phyloP scores from a whole-genome alignment of 2,797 vertebrate species.

The Anniella stebbinsi region DNA sequence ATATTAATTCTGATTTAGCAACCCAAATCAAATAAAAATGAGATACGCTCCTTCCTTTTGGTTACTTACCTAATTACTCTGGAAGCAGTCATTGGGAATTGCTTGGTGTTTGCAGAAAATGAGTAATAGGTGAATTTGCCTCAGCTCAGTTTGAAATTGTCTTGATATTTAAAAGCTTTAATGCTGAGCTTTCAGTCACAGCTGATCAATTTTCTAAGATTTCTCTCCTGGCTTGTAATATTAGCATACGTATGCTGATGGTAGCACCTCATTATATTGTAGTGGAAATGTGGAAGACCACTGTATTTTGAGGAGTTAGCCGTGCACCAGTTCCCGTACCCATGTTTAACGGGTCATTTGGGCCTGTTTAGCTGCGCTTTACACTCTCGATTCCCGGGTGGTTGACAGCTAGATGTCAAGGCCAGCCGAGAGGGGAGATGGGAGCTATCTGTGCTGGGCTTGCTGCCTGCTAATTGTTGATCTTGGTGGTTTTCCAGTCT shows the following conservation, averaged over 20 bases:
- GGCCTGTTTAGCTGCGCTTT: too few relatives aligned
- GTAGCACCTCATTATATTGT: neutral
- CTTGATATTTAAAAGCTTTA: neutral
- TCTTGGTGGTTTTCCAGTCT: too few relatives aligned
- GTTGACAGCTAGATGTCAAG: too few relatives aligned
- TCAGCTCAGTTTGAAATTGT: neutral
- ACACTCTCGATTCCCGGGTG: too few relatives aligned
- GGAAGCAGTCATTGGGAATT: neutral
- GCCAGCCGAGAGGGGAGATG: too few relatives aligned
- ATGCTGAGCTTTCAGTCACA: neutral
- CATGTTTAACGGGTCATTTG: too few relatives aligned
- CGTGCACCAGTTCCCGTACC: too few relatives aligned
- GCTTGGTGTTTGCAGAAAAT: neutral
- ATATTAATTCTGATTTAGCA: slow-evolving; percentile 23
- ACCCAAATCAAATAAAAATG: neutral
- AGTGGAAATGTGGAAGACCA: too few relatives aligned
- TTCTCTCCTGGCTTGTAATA: neutral
- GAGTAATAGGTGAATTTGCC: neutral
- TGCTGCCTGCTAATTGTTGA: too few relatives aligned
- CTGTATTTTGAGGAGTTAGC: too few relatives aligned
- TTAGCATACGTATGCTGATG: neutral
- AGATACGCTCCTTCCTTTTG: neutral
- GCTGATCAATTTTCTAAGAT: neutral
- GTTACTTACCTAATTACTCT: neutral
- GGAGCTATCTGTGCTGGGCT: too few relatives aligned